phyloP scores from a whole-genome alignment of 2,113 vertebrate species.

The Indri indri region DNA sequence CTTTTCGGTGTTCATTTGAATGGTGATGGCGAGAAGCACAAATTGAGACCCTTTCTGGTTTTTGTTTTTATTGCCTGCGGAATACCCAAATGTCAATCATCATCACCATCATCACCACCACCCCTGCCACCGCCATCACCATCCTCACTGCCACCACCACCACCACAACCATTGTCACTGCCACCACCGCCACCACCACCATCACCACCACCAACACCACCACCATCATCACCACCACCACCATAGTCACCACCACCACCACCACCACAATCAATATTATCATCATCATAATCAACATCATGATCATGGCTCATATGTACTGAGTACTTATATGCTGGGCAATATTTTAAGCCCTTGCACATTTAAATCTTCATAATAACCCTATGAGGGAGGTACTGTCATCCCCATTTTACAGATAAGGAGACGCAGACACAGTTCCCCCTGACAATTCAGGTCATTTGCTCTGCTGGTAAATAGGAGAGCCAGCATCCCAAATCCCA shows the following conservation, averaged over 20 bases:
- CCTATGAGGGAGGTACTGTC: background rate
- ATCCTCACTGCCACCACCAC: background rate
- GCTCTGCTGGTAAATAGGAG: background rate
- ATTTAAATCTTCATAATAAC: background rate
- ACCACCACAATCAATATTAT: background rate
- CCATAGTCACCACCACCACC: background rate
- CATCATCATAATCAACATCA: background rate
- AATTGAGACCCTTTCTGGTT: background rate
- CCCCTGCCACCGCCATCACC: background rate
- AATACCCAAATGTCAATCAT: background rate
- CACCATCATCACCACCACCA: background rate
- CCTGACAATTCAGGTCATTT: background rate
- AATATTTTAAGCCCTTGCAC: background rate
- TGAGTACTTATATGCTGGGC: background rate
- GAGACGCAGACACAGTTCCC: background rate
- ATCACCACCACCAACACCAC: too few species aligned
- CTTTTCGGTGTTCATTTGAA: background rate
- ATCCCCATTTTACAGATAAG: background rate
- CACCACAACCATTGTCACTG: background rate
- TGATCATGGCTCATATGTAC: background rate
- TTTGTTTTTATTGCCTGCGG: background rate
- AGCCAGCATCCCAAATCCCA: background rate
- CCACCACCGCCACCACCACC: background rate
- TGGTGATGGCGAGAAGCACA: background rate
- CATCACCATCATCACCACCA: background rate